These are phyloP conservation scores for Arctocebus calabarensis DNA, from an alignment of 2,797 vertebrate genomes.

Conservation along the genomic window DNA sequence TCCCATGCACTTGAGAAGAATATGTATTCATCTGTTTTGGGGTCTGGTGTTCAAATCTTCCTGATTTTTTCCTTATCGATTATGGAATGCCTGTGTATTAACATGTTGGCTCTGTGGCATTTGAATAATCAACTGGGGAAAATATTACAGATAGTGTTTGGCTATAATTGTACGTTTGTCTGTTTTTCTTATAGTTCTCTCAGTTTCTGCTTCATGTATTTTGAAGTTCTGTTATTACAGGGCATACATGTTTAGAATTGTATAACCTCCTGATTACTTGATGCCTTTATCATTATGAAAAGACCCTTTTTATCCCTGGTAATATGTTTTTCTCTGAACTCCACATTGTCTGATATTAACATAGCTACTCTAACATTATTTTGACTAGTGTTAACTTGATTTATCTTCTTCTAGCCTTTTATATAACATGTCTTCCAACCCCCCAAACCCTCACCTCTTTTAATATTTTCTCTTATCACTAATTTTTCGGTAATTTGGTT, in stretches of 20 bases:
- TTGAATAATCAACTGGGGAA: not conserved
- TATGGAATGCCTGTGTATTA: not conserved
- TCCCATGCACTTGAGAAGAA: not conserved
- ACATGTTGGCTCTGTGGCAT: not conserved
- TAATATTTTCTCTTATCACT: conserved; percentile 31
- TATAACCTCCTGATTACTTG: conserved; percentile 29
- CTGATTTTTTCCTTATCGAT: conserved; percentile 26
- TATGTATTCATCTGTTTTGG: not conserved
- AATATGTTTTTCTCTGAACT: conserved; percentile 42
- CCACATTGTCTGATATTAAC: conserved; percentile 16
- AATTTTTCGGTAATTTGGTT: conserved; percentile 39
- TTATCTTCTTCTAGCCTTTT: conserved; percentile 1
- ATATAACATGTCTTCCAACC: not conserved
- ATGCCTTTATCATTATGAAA: conserved; percentile 47
- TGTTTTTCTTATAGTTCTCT: conserved; percentile 37
- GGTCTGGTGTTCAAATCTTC: not conserved
- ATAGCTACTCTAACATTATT: not conserved
- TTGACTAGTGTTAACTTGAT: not conserved
- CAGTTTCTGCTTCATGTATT: conserved; percentile 35
- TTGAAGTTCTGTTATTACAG: not conserved
- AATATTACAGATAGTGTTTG: not conserved
- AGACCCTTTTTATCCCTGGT: not conserved
- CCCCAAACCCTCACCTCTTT: not conserved
- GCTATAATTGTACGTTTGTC: not conserved
- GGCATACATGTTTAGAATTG: conserved; percentile 9